phyloP scores from a whole-genome alignment of 2,113 vertebrate genomes.

The Galemys pyrenaicus region DNA sequence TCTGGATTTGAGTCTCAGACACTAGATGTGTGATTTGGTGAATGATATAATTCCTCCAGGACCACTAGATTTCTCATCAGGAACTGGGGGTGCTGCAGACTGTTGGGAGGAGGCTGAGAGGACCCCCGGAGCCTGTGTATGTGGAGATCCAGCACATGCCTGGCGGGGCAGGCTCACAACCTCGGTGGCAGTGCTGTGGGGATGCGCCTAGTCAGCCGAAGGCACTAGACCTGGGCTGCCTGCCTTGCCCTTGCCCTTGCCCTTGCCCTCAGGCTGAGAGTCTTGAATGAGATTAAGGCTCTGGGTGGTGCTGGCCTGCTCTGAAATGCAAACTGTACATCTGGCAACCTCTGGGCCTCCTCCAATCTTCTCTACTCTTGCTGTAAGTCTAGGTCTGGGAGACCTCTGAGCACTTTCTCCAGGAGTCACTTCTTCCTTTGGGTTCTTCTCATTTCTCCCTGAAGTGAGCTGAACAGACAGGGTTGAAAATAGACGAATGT shows the following conservation, averaged over 20 bases:
- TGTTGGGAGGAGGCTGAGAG: fast-evolving
- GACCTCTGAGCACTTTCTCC: background rate
- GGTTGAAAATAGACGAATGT: fast-evolving
- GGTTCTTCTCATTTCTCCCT: background rate
- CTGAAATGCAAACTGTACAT: fast-evolving
- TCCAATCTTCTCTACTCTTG: background rate
- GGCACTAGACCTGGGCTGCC: background rate
- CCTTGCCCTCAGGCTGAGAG: no score
- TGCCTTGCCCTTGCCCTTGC: background rate
- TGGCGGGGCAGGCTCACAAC: fast-evolving
- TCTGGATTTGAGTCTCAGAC: background rate
- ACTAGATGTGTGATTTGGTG: no score
- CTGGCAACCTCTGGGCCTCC: no score
- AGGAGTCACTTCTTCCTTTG: no score
- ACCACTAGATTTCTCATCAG: fast-evolving
- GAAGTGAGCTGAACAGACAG: background rate
- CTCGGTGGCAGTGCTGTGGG: fast-evolving
- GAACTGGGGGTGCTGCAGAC: background rate
- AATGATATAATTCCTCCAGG: background rate
- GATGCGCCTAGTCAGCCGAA: fast-evolving
- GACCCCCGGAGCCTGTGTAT: fast-evolving
- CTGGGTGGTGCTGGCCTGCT: background rate
- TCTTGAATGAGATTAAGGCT: fast-evolving
- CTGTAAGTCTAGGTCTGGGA: background rate
- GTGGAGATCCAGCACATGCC: fast-evolving